These are phyloP conservation scores for Sminthurinus aureus DNA, from an alignment of 2,888 invertebrate species.

Conservation along the genomic window DNA sequence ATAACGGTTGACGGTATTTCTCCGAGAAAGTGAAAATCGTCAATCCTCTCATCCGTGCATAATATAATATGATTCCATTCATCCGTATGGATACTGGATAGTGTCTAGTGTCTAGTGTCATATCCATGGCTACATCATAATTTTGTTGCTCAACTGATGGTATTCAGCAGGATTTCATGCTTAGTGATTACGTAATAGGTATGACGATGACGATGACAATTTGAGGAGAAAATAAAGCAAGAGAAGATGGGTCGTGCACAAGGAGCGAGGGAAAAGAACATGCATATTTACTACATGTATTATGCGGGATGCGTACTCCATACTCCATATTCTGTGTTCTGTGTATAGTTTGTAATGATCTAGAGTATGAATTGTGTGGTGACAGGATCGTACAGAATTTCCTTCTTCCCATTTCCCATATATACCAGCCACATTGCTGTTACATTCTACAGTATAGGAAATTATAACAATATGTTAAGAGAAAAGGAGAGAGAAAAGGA, in stretches of 20 bases:
- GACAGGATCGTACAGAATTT: background rate
- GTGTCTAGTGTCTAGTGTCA: conserved; percentile 8
- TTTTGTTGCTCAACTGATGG: conserved; percentile 9
- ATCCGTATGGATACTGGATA: background rate
- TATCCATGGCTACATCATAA: conserved; percentile 10
- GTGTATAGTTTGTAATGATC: background rate
- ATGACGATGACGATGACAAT: background rate
- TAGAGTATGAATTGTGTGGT: background rate
- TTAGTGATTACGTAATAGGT: conserved; percentile 15
- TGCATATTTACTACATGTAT: too few relatives aligned
- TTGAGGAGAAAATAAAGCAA: background rate
- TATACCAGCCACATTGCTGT: too few relatives aligned
- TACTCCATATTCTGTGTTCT: too few relatives aligned
- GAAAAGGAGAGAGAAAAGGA: too few relatives aligned
- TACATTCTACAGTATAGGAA: conserved; percentile 2
- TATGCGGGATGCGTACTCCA: too few relatives aligned
- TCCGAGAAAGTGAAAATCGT: conserved; percentile 15
- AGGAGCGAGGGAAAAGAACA: background rate
- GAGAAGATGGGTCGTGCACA: background rate
- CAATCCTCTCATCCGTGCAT: background rate
- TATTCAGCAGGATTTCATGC: conserved; percentile 10
- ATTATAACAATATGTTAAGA: conserved; percentile 13
- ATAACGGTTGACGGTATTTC: background rate
- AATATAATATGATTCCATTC: background rate
- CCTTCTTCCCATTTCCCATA: background rate